Evolutionary conservation across 2,113 vertebrate genomes (phyloP), one percentile per base, ranked within the genome.

Genomic region (Phylloscopus whistleri): DNA sequence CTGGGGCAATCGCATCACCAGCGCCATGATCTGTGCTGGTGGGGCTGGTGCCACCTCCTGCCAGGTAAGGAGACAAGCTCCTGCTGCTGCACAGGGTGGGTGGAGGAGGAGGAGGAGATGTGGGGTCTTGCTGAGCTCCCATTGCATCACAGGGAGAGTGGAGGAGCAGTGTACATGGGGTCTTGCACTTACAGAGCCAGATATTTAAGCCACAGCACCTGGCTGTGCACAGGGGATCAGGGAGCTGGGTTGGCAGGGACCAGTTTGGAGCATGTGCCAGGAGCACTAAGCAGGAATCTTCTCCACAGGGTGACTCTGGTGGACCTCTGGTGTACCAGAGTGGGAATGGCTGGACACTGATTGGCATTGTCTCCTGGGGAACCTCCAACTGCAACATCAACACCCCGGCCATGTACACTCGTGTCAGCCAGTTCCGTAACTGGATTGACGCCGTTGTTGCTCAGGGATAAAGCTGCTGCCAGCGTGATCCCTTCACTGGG

Each of bases 351-450:
- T 96, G 95, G 96, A 93, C 39, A 7, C 13, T 95, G 70, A 87
- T 83, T 0, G 85, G 95, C 87, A 94, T 96, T 2, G 84, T 96
- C 19, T 96, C 96, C 85, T 96, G 87, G 70, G 94, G 95, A 48
- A 83, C 3, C 62, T 26, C 33, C 62, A 67, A 87, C 87, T 96
- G 96, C 85, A 83, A 90, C 1, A 1, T 33, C 66, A 18, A 2
- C 53, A 31, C 5, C 0, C 92, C 93, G 0, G 93, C 69, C 41
- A 3, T 87, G 16, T 96, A 96, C 74, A 72, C 96, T 41, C 78
- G 12, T 0, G 78, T 96, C 8, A 96, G 95, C 95, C 30, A 37
- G 20, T 94, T 93, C 87, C 84, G 82, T 13, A 76, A 72, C 95
- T 95, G 96, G 95, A 95, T 94, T 2, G 20, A 96, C 13, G 0